Evolutionary conservation across 2,113 vertebrate species (phyloP), one percentile per base, ranked within the genome.

Genomic region (Corythornis cristatus): DNA sequence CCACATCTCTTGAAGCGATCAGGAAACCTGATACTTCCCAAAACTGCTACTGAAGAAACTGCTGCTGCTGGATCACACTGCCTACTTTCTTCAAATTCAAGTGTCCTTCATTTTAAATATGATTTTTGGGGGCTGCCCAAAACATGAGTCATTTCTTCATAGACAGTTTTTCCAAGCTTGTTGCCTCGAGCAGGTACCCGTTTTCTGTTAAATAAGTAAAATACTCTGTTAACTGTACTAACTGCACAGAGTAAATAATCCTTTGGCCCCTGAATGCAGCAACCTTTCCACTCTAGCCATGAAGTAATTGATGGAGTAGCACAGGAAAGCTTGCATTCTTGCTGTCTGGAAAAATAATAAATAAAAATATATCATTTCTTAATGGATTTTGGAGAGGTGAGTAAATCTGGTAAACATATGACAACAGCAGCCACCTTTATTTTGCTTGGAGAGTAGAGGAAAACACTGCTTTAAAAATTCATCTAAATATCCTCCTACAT

Each of bases 361-460:
- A 66, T 92, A 90, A 91, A 95, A 91, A 81, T 75, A 29, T 57
- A 93, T 95, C 56, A 95, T 94, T 96, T 94, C 89, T 94, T 89
- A 92, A 89, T 91, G 65, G 72, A 90, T 61, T 76, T 29, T 17
- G 33, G 85, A 88, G 67, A 91, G 83, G 42, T 85, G 82, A 86
- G 68, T 76, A 83, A 96, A 83, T 91, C 57, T 93, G 80, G 64
- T 91, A 96, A 97, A 93, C 37, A 61, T 61, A 80, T 45, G 72
- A 95, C 58, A 86, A 48, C 25, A 80, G 56, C 35, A 87, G 58
- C 60, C 73, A 88, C 33, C 50, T 57, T 84, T 54, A 85, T 86
- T 89, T 92, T 70, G 22, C 80, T 88, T 3, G 5, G 76, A 61
- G 20, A 65, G 45, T 42, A 83, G 37, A 92, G 50, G 22, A 94